These are phyloP conservation scores for Selenia dentaria DNA, from an alignment of 2,888 invertebrate genomes.

Conservation along the genomic window DNA sequence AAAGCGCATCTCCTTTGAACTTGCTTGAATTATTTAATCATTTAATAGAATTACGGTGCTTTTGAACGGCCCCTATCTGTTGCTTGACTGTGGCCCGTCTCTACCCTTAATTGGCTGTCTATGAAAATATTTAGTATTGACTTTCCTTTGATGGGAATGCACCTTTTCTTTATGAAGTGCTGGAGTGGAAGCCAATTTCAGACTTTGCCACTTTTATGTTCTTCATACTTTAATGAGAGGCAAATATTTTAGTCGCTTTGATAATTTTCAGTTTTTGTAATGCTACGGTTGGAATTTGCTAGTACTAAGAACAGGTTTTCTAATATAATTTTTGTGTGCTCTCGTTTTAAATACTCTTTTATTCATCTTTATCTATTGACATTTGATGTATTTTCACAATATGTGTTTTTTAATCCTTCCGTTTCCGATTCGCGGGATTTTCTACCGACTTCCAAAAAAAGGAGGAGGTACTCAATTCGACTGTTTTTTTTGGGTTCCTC, in stretches of 20 bases:
- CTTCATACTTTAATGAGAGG: constrained; percentile 21
- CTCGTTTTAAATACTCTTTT: too few relatives aligned
- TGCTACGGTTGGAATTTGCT: neutral
- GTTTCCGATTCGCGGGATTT: too few relatives aligned
- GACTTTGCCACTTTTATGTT: constrained; percentile 17
- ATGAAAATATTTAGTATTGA: constrained; percentile 65
- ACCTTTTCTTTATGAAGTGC: constrained; percentile 32
- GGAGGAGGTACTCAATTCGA: too few relatives aligned
- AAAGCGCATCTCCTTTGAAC: constrained; percentile 82
- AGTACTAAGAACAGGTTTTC: too few relatives aligned
- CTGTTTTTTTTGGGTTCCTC: too few relatives aligned
- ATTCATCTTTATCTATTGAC: too few relatives aligned
- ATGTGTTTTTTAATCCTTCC: too few relatives aligned
- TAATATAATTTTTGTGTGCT: too few relatives aligned
- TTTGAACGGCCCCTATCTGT: constrained; percentile 64
- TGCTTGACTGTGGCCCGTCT: constrained; percentile 47
- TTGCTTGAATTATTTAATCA: constrained; percentile 80
- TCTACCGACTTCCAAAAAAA: too few relatives aligned
- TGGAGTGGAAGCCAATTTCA: constrained; percentile 22
- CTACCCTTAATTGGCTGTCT: constrained; percentile 68
- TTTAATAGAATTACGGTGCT: constrained; percentile 79
- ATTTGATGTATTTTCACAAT: too few relatives aligned
- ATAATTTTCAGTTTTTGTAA: neutral
- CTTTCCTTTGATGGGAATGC: constrained; percentile 48
- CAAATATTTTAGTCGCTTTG: constrained; percentile 20